Evolutionary conservation across 1,140 invertebrate species (phyloP).

Genomic region (Pectinophora gossypiella): DNA sequence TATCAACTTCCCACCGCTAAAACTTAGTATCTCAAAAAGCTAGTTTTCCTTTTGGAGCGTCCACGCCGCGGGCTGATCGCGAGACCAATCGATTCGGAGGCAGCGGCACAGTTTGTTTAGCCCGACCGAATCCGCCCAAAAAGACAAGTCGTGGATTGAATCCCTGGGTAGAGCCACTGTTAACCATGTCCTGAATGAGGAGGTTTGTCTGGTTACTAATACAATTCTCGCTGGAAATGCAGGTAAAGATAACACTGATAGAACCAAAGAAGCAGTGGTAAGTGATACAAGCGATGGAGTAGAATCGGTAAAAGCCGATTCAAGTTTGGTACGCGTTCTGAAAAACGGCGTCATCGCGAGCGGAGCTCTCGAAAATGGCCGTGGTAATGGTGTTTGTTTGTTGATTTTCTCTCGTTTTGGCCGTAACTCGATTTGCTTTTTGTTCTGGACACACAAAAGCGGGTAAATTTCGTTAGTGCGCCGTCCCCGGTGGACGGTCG

Average conservation of each 20-base stretch:
- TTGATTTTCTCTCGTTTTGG: conserved; percentile 69
- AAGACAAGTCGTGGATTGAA: conserved; percentile 67
- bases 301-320: neutral
- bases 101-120: conserved; percentile 65
- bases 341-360: conserved; percentile 69
- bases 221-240: neutral
- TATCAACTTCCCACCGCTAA: neutral
- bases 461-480: conserved; percentile 67
- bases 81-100: conserved; percentile 61
- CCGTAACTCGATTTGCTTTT: conserved; percentile 74
- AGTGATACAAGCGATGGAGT: neutral
- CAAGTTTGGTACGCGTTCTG: conserved; percentile 18
- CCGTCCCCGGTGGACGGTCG: conserved; percentile 13
- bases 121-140: conserved; percentile 51
- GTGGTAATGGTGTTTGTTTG: conserved; percentile 69
- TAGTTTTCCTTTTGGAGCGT: conserved; percentile 37
- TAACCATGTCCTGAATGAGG: too few species aligned
- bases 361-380: conserved; percentile 63
- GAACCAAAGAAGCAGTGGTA: neutral
- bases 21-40: conserved; percentile 6
- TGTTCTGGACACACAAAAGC: conserved; percentile 50
- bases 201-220: neutral
- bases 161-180: conserved; percentile 23
- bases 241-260: too few species aligned
- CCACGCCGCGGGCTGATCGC: conserved; percentile 17